phyloP scores from a whole-genome alignment of 2,888 invertebrate species.

The Sminthurinus aureus region DNA sequence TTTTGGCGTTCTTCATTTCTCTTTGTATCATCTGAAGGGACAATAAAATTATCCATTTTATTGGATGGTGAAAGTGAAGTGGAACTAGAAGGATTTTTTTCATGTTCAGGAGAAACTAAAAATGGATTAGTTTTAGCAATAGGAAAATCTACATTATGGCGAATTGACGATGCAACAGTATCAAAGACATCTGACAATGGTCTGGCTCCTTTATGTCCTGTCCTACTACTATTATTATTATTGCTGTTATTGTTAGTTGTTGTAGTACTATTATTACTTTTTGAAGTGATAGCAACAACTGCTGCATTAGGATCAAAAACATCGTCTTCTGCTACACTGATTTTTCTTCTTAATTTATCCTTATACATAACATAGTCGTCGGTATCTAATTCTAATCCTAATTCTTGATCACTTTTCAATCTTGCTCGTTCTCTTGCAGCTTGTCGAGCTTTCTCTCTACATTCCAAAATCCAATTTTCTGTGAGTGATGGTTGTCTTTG shows the following conservation, averaged over 20 bases:
- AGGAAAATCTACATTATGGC: constrained; percentile 51
- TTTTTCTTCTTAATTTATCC: constrained; percentile 60
- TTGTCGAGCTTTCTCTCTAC: constrained; percentile 68
- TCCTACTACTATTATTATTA: neutral
- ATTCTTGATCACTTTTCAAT: constrained; percentile 76
- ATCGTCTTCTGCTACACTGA: constrained; percentile 70
- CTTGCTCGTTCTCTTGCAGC: constrained; percentile 73
- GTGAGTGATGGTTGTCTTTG: constrained; percentile 49
- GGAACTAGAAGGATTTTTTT: neutral
- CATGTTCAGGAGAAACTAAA: constrained; percentile 36
- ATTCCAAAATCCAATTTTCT: constrained; percentile 29
- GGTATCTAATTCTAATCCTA: constrained; percentile 65
- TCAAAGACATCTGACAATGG: constrained; percentile 22
- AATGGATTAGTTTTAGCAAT: constrained; percentile 51
- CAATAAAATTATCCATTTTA: neutral
- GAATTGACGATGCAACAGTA: constrained; percentile 43
- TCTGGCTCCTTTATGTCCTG: neutral
- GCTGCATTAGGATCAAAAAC: constrained; percentile 38
- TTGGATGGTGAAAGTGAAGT: neutral
- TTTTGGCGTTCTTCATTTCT: neutral
- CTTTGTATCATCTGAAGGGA: neutral
- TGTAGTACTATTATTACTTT: neutral
- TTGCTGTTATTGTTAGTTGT: neutral
- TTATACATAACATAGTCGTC: constrained; percentile 57
- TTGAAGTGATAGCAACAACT: constrained; percentile 5